Base-by-base conservation (phyloP, 2,797 vertebrate genomes). In the Pseudomugil gertrudae region DNA sequence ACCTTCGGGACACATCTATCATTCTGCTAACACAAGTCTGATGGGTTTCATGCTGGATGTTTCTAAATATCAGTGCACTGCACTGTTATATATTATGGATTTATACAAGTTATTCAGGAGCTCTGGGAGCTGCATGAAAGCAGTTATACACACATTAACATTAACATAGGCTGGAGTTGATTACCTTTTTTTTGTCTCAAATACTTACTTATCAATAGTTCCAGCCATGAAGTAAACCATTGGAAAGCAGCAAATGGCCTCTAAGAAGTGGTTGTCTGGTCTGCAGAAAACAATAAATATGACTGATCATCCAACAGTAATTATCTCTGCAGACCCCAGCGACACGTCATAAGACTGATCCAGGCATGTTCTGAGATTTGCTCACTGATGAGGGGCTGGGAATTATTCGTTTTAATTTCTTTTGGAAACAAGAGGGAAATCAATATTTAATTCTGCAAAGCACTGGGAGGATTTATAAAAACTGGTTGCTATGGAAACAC, bases 171-270 rank as follows among this genome's bases (percentile, higher is more conserved):
- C 36, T n/a, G 40, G n/a, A 8, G 7, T n/a, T n/a, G 40, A 43
- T 43, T 43, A 43, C 19, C 40, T 43, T n/a, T 3, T 8, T 72
- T 54, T 70, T 27, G 57, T 19, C 6, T 13, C 9, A 60, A 75
- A 56, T 21, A 87, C 95, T 77, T 94, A 99, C 97, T 98, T 99
- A 90, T 99, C 97, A 9, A 99, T 96, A 0, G 95, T 96, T 78
- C 97, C 97, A 60, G 96, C 95, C 97, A 98, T 99, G 88, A 96
- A 99, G 92, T 98, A 98, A 76, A 99, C 97, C 97, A 99, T 97
- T 8, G 97, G 97, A 72, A 99, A 99, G 87, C 96, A 98, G 91
- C 95, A 98, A 86, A 98, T 98, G 82, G 97, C 97, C 89, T 98
- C 97, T 67, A 99, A 91, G 87, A 99, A 99, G 89, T 98, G 97